phyloP scores from a whole-genome alignment of 2,113 vertebrate species.

The Perca schrenkii region DNA sequence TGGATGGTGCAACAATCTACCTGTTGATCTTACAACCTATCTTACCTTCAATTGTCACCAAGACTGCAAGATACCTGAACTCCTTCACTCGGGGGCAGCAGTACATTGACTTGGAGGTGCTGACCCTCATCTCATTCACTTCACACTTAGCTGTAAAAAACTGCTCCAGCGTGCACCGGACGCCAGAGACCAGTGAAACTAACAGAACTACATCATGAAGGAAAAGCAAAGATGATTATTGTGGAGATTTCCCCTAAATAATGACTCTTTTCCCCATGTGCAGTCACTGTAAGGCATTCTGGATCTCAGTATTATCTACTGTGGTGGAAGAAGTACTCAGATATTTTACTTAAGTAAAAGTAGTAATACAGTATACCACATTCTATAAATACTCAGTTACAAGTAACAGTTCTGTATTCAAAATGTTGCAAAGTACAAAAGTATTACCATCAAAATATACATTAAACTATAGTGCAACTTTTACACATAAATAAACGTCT shows the following conservation, averaged over 20 bases:
- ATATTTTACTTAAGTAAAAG: no score
- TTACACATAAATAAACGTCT: no score
- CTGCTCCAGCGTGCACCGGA: background rate
- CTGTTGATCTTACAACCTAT: background rate
- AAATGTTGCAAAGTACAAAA: background rate
- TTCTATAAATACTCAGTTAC: no score
- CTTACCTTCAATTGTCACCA: background rate
- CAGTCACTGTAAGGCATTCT: background rate
- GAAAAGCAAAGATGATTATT: background rate
- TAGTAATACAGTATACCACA: no score
- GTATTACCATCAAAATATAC: background rate
- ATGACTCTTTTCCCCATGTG: background rate
- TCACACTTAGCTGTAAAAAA: conserved; percentile 17
- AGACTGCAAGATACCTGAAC: background rate
- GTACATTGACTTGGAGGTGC: background rate
- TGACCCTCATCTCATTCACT: background rate
- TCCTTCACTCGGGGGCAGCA: background rate
- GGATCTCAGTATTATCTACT: background rate
- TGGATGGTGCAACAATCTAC: background rate
- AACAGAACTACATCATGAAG: background rate
- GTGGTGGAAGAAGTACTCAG: no score
- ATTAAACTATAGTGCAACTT: no score
- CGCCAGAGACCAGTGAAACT: background rate
- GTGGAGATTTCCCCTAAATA: background rate
- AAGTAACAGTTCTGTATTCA: no score